phyloP scores from a whole-genome alignment of 2,888 invertebrate genomes.

The Eupithecia subfuscata region DNA sequence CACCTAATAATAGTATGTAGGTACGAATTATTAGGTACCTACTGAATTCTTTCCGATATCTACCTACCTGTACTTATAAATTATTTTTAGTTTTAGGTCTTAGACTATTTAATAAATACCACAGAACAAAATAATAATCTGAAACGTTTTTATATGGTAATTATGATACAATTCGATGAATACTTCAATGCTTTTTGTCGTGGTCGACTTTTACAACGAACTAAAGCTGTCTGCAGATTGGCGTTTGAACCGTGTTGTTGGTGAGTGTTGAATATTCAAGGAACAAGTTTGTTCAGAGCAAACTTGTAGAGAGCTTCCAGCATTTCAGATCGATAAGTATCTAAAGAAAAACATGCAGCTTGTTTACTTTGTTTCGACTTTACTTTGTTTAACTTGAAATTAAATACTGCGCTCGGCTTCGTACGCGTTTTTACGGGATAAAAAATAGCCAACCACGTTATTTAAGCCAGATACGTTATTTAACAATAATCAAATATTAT shows the following conservation, averaged over 20 bases:
- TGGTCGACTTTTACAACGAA: not conserved
- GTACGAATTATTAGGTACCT: no score
- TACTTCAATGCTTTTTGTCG: not conserved
- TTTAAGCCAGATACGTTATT: not conserved
- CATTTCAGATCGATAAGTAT: not conserved
- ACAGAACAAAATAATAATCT: no score
- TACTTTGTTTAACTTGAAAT: not conserved
- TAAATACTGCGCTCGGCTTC: not conserved
- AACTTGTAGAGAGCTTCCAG: not conserved
- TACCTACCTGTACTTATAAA: no score
- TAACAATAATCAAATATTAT: not conserved
- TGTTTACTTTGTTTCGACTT: not conserved
- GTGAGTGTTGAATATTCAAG: constrained; percentile 7
- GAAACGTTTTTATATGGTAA: no score
- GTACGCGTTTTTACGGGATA: not conserved
- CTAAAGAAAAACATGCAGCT: constrained; percentile 2
- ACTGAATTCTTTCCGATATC: no score
- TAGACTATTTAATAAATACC: no score
- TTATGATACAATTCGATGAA: not conserved
- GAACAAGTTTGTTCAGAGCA: constrained; percentile 4
- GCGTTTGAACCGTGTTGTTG: not conserved
- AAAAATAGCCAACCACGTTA: not conserved
- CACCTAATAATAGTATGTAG: no score
- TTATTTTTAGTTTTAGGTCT: no score
- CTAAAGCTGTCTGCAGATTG: not conserved